Evolutionary conservation across 2,888 invertebrate species (phyloP).

Genomic region (Habroteleia sp.): DNA sequence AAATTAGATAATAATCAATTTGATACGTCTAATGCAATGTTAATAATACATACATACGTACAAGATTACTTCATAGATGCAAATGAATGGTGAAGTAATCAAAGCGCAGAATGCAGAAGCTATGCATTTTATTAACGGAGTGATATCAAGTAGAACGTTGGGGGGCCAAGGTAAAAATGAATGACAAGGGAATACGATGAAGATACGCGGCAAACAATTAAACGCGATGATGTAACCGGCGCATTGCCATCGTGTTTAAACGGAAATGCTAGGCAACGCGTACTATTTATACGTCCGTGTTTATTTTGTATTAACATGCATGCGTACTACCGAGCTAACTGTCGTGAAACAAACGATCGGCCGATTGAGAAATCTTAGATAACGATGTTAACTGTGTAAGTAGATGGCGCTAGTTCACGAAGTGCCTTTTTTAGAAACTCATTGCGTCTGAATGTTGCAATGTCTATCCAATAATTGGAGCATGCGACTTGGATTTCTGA

Average conservation of each 20-base stretch:
- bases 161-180: conserved; percentile 58
- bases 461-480: conserved; percentile 1
- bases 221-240: conserved; percentile 55
- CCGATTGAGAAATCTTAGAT: conserved; percentile 16
- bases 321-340: background rate
- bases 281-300: conserved; percentile 28
- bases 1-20: conserved; percentile 60
- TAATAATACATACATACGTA: conserved; percentile 41
- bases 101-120: conserved; percentile 57
- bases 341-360: conserved; percentile 10
- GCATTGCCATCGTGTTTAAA: conserved; percentile 55
- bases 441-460: background rate
- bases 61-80: conserved; percentile 55
- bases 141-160: conserved; percentile 57
- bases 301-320: conserved; percentile 25
- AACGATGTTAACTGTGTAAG: no score
- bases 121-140: conserved; percentile 47
- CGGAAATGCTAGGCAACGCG: conserved; percentile 45
- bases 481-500: no score
- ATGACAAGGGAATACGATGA: conserved; percentile 53
- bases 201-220: conserved; percentile 53
- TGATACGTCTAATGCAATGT: conserved; percentile 52
- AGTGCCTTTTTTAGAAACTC: background rate
- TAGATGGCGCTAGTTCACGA: no score
- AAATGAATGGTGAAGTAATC: conserved; percentile 61